These are phyloP conservation scores for Acanthurus lineatus DNA, from an alignment of 2,797 vertebrate species.

Conservation along the genomic window DNA sequence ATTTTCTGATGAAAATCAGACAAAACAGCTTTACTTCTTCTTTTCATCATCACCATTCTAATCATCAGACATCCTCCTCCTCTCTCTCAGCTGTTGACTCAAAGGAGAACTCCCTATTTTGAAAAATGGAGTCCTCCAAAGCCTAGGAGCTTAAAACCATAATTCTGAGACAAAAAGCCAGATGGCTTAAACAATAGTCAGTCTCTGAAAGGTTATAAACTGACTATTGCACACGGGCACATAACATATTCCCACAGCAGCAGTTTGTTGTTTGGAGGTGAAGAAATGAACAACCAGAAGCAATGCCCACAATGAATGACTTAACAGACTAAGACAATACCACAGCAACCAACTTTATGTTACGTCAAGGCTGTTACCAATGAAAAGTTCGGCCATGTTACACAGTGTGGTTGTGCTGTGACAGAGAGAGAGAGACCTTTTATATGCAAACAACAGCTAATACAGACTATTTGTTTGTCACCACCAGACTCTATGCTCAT, in stretches of 20 bases:
- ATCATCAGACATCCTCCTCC: not conserved
- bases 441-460: too few relatives aligned
- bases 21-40: not conserved
- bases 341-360: too few relatives aligned
- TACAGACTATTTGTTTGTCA: too few relatives aligned
- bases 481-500: too few relatives aligned
- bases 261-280: not conserved
- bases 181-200: not conserved
- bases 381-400: too few relatives aligned
- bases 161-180: not conserved
- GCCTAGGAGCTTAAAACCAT: not conserved
- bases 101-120: not conserved
- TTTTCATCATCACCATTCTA: not conserved
- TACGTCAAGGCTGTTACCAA: too few relatives aligned
- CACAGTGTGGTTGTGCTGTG: too few relatives aligned
- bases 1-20: not conserved
- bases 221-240: too few relatives aligned
- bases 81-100: not conserved
- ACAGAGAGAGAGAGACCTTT: too few relatives aligned
- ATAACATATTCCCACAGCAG: not conserved
- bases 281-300: not conserved
- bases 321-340: too few relatives aligned
- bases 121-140: not conserved
- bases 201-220: not conserved
- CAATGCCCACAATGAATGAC: too few relatives aligned